These are phyloP conservation scores for Chrysomallon squamiferum DNA, from an alignment of 1,140 invertebrate genomes.

Conservation along the genomic window DNA sequence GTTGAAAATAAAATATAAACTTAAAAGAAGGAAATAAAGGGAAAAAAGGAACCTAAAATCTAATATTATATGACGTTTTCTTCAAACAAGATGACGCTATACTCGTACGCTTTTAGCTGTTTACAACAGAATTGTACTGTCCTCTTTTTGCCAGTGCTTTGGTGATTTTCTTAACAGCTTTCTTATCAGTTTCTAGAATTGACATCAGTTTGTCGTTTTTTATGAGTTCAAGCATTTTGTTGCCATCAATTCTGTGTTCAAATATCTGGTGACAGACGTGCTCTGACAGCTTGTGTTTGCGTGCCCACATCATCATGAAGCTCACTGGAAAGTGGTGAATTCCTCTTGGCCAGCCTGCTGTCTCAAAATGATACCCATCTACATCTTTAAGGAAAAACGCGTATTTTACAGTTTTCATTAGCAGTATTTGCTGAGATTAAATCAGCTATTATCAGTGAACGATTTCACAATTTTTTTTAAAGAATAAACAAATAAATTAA, in stretches of 20 bases:
- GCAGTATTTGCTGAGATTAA: too few species aligned
- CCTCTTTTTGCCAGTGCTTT: slow-evolving; percentile 9
- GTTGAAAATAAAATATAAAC: too few species aligned
- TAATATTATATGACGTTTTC: too few species aligned
- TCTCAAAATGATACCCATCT: slow-evolving; percentile 19
- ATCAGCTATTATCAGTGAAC: too few species aligned
- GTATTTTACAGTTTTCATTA: too few species aligned
- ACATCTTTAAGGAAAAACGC: slow-evolving; percentile 7
- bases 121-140: neutral
- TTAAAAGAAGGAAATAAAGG: too few species aligned
- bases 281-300: slow-evolving; percentile 16
- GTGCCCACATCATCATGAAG: slow-evolving; percentile 29
- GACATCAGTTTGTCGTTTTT: neutral
- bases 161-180: slow-evolving; percentile 10
- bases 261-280: slow-evolving; percentile 17
- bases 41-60: too few species aligned
- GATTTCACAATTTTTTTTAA: too few species aligned
- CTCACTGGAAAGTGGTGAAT: slow-evolving; percentile 15
- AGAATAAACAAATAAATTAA: too few species aligned
- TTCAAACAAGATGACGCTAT: too few species aligned
- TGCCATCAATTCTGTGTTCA: slow-evolving; percentile 12
- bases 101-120: too few species aligned
- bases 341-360: slow-evolving; percentile 17
- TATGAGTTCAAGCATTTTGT: slow-evolving; percentile 6
- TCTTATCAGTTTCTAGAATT: neutral